Percentiles rank a stretch among this genome's conserved stretches.
Conservation (phyloP, 2,888 invertebrate species). For the Caenorhabditis sp. region DNA sequence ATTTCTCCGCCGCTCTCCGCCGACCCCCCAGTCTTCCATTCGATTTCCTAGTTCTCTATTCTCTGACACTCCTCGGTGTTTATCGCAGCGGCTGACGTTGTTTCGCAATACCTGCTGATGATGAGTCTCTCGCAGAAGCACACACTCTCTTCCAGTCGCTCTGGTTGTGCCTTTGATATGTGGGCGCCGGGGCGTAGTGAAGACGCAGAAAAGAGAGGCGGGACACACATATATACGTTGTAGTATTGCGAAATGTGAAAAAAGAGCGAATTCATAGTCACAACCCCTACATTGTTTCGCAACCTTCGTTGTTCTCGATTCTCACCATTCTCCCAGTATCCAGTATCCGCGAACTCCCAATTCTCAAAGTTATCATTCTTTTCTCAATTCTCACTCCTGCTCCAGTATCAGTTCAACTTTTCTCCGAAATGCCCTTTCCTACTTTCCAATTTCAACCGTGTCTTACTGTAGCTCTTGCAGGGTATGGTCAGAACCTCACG, state of each 20-base stretch:
- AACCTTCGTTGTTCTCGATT: slow-evolving; percentile 18
- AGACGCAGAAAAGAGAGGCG: slow-evolving; percentile 41
- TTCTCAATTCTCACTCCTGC: neutral
- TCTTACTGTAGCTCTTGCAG: slow-evolving; percentile 21
- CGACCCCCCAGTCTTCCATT: slow-evolving; percentile 4
- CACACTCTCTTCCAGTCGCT: neutral
- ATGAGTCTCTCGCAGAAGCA: neutral
- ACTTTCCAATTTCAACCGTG: neutral
- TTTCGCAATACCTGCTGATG: slow-evolving; percentile 63
- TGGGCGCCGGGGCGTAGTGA: slow-evolving; percentile 29
- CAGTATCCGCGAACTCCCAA: neutral
- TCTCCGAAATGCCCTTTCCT: neutral
- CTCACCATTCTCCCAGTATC: neutral
- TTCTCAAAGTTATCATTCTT: slow-evolving; percentile 48
- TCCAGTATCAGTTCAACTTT: neutral
- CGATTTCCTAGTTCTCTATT: neutral
- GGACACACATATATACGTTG: slow-evolving; percentile 12
- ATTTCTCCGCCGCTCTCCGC: neutral
- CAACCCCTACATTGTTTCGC: slow-evolving; percentile 49
- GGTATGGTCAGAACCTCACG: slow-evolving; percentile 25
- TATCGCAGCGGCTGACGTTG: slow-evolving; percentile 13
- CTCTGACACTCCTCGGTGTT: slow-evolving; percentile 22
- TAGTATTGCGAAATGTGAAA: slow-evolving; percentile 56
- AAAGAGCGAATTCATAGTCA: slow-evolving; percentile 41
- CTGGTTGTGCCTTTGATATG: slow-evolving; percentile 30